phyloP scores from a whole-genome alignment of 1,140 invertebrate species.

The Drosophila azteca region DNA sequence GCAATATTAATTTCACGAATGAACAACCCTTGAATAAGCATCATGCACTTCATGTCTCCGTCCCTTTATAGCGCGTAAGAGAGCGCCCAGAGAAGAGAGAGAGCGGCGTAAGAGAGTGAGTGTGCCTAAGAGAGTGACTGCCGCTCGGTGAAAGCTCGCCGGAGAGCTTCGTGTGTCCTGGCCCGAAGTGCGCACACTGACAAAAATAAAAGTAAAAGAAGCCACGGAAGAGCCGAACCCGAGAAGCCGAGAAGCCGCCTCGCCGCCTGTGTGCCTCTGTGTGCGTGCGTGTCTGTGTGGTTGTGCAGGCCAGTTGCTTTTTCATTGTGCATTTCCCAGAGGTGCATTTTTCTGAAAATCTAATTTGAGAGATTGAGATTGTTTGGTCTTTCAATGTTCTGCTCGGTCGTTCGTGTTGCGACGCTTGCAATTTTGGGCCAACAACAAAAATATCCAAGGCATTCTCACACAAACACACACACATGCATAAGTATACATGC shows the following conservation, averaged over 20 bases:
- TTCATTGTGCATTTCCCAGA: constrained; percentile 83
- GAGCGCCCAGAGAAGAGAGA: constrained; percentile 56
- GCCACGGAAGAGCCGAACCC: constrained; percentile 11
- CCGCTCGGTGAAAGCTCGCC: too few relatives aligned
- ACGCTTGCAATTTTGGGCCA: constrained; percentile 74
- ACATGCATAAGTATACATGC: constrained; percentile 19
- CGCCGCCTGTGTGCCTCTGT: not conserved
- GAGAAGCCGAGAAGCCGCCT: not conserved
- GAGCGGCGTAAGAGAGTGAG: not conserved
- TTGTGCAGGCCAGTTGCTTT: constrained; percentile 60
- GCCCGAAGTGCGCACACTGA: not conserved
- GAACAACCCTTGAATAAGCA: constrained; percentile 83
- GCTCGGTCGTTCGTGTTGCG: constrained; percentile 71
- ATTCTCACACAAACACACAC: constrained; percentile 12
- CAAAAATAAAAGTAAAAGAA: constrained; percentile 5
- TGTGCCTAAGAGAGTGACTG: not conserved
- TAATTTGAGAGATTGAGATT: constrained; percentile 83
- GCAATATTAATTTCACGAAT: constrained; percentile 83
- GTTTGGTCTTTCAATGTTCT: constrained; percentile 81
- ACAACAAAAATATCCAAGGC: constrained; percentile 31
- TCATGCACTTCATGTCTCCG: constrained; percentile 73
- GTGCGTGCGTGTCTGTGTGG: constrained; percentile 39
- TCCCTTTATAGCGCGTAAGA: constrained; percentile 55
- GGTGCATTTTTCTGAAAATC: constrained; percentile 83
- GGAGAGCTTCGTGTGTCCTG: too few relatives aligned